Evolutionary conservation across 2,797 vertebrate species (phyloP).

Genomic region (Otolemur crassicaudatus): DNA sequence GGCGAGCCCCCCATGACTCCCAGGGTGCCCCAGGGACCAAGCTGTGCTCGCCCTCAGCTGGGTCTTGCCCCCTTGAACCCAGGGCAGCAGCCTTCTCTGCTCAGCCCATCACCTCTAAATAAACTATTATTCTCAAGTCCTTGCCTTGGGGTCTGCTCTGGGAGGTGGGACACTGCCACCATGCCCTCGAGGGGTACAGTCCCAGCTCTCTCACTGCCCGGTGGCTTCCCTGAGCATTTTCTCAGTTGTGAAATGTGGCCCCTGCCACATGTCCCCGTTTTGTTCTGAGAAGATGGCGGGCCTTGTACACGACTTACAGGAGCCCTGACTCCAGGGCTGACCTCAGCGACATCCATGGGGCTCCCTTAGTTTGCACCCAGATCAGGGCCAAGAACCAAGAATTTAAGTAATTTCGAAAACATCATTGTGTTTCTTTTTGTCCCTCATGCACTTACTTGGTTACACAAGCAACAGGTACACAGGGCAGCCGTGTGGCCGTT

Average conservation of each 20-base stretch:
- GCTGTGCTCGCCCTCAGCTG: neutral
- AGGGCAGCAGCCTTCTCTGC: neutral
- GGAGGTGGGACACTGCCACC: neutral
- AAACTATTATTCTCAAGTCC: neutral
- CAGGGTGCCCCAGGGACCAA: rapidly evolving
- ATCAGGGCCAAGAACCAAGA: neutral
- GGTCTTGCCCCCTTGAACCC: neutral
- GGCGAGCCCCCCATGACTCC: neutral
- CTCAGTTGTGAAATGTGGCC: neutral
- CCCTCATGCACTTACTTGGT: rapidly evolving
- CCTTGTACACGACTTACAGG: rapidly evolving
- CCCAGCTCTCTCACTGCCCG: rapidly evolving
- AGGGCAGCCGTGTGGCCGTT: neutral
- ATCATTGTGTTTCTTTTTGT: no score
- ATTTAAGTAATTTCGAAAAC: no score
- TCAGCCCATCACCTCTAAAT: rapidly evolving
- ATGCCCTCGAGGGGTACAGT: neutral
- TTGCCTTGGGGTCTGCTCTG: neutral
- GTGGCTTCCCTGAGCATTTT: neutral
- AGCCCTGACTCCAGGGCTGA: neutral
- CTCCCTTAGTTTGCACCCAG: neutral
- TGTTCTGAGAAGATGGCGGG: neutral
- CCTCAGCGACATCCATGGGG: rapidly evolving
- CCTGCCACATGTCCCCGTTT: rapidly evolving
- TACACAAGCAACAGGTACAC: neutral